These are phyloP conservation scores for Steinernema hermaphroditum DNA, from an alignment of 2,888 invertebrate species.

Conservation along the genomic window DNA sequence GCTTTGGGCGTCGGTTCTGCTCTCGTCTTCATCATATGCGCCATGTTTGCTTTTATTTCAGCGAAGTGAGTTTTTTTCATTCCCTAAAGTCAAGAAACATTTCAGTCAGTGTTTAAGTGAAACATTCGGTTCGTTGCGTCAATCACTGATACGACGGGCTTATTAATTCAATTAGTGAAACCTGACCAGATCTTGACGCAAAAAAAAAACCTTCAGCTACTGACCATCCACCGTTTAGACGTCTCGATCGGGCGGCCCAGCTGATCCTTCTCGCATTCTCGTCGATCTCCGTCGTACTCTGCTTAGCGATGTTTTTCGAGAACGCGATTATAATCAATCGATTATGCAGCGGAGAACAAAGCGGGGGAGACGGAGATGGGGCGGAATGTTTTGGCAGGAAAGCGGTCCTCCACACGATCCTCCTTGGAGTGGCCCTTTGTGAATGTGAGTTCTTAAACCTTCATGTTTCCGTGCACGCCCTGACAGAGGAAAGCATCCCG, in stretches of 20 bases:
- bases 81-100: too few relatives aligned
- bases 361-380: too few relatives aligned
- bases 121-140: too few relatives aligned
- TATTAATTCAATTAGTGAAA: too few relatives aligned
- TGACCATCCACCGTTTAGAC: too few relatives aligned
- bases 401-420: constrained; percentile 2
- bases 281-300: not conserved
- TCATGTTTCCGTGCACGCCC: too few relatives aligned
- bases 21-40: not conserved
- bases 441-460: constrained; percentile 14
- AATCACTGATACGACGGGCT: too few relatives aligned
- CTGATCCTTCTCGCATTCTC: constrained; percentile 8
- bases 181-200: too few relatives aligned
- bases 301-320: constrained; percentile 16
- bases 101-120: too few relatives aligned
- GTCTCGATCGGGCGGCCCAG: constrained; percentile 7
- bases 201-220: too few relatives aligned
- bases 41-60: constrained; percentile 1
- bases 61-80: not conserved
- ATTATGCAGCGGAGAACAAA: not conserved
- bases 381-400: not conserved
- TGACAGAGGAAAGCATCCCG: too few relatives aligned
- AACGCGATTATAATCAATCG: not conserved
- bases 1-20: not conserved
- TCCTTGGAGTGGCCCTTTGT: not conserved